A percentile compares a stretch with the other conserved stretches of the same genome.
phyloP scores from a whole-genome alignment of 2,113 vertebrate genomes.

The Murina feae region DNA sequence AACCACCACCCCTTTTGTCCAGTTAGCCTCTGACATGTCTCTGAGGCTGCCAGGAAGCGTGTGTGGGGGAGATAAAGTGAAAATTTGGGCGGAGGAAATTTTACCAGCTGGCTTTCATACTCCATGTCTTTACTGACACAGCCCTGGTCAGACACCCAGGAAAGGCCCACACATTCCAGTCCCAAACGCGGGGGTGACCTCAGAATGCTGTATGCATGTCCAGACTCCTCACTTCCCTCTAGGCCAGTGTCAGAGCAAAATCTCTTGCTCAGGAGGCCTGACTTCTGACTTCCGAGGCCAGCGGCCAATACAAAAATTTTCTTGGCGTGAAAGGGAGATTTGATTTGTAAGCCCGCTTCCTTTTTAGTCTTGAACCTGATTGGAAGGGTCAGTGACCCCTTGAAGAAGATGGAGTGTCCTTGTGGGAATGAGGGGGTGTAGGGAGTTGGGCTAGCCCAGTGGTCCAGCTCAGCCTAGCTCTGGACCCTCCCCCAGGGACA shows the following conservation, averaged over 20 bases:
- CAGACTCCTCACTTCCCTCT: background rate
- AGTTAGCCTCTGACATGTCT: background rate
- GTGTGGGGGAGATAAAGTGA: background rate
- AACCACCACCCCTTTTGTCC: background rate
- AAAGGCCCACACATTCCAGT: background rate
- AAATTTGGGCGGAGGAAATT: background rate
- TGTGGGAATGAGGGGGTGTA: background rate
- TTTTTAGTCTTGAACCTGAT: background rate
- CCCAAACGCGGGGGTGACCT: background rate
- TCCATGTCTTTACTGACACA: background rate
- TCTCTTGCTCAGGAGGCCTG: background rate
- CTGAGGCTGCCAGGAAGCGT: background rate
- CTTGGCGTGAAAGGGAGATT: background rate
- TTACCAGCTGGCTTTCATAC: slow-evolving; percentile 16
- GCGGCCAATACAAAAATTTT: background rate
- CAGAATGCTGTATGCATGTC: background rate
- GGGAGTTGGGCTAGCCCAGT: rapidly evolving
- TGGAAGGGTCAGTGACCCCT: background rate
- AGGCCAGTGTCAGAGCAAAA: background rate
- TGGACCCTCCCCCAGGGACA: background rate
- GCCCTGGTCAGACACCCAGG: background rate
- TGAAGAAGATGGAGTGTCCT: background rate
- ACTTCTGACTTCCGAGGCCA: background rate
- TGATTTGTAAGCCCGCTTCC: background rate
- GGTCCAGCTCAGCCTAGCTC: background rate